A percentile compares a stretch with the other conserved stretches of the same genome.
Conservation (phyloP, 2,113 vertebrate species). For the Bombycilla garrulus region DNA sequence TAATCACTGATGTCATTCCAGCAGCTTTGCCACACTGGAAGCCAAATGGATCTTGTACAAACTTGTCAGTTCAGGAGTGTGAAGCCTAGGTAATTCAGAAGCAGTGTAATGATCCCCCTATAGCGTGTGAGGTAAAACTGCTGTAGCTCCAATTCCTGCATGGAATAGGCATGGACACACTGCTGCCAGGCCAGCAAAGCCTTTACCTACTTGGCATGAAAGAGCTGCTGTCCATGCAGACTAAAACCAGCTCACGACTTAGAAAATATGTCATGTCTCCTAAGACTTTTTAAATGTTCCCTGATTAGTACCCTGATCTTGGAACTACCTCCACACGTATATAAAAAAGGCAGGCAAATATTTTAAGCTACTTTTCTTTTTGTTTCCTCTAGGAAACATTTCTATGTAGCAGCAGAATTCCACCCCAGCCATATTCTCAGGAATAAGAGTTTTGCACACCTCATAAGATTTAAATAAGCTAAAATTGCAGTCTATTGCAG, state of each 20-base stretch:
- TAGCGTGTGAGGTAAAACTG: not conserved
- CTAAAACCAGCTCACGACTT: not conserved
- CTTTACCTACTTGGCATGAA: not conserved
- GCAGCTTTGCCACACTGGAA: not conserved
- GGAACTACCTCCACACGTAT: not conserved
- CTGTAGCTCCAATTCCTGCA: not conserved
- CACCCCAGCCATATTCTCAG: not conserved
- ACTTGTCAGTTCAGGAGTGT: not conserved
- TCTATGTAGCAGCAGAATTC: not conserved
- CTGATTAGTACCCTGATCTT: not conserved
- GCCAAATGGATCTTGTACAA: not conserved
- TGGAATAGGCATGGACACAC: accelerated
- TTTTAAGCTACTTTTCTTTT: not conserved
- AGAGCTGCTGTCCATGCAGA: not conserved
- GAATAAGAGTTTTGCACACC: not conserved
- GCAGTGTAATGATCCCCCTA: not conserved
- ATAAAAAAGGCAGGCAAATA: not conserved
- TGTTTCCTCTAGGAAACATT: not conserved
- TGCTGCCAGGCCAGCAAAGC: not conserved
- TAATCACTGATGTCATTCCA: not conserved
- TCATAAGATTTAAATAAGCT: not conserved
- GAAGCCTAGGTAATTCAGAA: not conserved
- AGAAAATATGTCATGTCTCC: not conserved
- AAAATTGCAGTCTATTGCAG: not conserved
- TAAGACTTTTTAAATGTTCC: not conserved